These are phyloP conservation scores for Tonatia bakeri DNA, from an alignment of 2,113 vertebrate genomes.

Conservation along the genomic window DNA sequence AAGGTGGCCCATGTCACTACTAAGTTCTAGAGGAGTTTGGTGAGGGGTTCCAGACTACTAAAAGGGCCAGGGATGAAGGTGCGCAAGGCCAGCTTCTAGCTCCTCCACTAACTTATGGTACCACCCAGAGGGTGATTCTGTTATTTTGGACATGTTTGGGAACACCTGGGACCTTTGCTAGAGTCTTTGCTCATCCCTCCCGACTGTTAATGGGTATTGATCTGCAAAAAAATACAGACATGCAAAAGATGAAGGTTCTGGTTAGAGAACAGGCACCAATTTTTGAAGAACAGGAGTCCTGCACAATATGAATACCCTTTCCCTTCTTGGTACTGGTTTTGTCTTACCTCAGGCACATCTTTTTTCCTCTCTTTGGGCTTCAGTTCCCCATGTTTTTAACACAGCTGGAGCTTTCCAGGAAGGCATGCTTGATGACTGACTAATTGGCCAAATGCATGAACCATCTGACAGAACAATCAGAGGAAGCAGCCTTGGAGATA, in stretches of 20 bases:
- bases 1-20: neutral
- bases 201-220: slow-evolving; percentile 22
- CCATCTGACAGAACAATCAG: neutral
- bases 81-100: neutral
- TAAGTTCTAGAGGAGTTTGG: neutral
- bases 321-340: neutral
- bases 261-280: neutral
- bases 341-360: neutral
- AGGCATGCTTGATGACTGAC: neutral
- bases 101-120: neutral
- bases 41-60: neutral
- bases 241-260: neutral
- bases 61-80: fast-evolving
- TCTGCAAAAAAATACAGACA: neutral
- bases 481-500: neutral
- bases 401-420: neutral
- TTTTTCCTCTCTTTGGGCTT: neutral
- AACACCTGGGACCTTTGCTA: neutral
- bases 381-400: neutral
- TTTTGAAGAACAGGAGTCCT: neutral
- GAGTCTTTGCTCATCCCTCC: neutral
- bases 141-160: neutral
- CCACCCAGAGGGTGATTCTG: neutral
- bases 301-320: neutral
- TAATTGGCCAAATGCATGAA: neutral